Evolutionary conservation across 2,797 vertebrate genomes (phyloP).

Genomic region (Hozukius guyotensis): DNA sequence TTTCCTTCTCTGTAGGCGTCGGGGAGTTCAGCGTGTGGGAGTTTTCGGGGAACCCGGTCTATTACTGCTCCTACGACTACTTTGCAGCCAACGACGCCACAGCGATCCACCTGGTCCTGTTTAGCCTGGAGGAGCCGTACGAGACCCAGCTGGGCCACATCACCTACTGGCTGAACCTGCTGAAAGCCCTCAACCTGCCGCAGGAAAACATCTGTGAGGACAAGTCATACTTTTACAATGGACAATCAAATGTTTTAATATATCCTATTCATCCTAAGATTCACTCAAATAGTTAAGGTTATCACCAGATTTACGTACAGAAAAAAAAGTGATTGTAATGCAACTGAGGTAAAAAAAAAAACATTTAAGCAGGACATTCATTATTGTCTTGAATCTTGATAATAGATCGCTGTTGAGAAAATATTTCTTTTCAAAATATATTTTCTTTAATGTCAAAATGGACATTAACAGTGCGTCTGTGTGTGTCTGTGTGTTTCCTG

Average conservation of each 20-base stretch:
- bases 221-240: background rate
- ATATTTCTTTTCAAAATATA: background rate
- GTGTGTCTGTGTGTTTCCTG: background rate
- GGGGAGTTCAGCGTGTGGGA: conserved; percentile 98
- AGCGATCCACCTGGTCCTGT: conserved; percentile 91
- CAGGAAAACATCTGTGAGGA: conserved; percentile 91
- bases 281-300: background rate
- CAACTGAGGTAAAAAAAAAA: background rate
- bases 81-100: conserved; percentile 94
- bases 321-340: background rate
- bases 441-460: background rate
- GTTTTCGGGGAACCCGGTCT: conserved; percentile 96
- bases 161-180: conserved; percentile 96
- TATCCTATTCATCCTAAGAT: background rate
- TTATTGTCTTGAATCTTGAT: background rate
- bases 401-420: background rate
- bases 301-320: background rate
- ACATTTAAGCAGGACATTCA: background rate
- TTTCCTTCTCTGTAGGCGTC: conserved; percentile 82
- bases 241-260: too few relatives aligned
- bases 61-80: conserved; percentile 96
- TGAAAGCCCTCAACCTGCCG: conserved; percentile 91
- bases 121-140: conserved; percentile 96
- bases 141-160: conserved; percentile 96
- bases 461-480: background rate